phyloP scores from a whole-genome alignment of 2,797 vertebrate species.

The Microchirus variegatus region DNA sequence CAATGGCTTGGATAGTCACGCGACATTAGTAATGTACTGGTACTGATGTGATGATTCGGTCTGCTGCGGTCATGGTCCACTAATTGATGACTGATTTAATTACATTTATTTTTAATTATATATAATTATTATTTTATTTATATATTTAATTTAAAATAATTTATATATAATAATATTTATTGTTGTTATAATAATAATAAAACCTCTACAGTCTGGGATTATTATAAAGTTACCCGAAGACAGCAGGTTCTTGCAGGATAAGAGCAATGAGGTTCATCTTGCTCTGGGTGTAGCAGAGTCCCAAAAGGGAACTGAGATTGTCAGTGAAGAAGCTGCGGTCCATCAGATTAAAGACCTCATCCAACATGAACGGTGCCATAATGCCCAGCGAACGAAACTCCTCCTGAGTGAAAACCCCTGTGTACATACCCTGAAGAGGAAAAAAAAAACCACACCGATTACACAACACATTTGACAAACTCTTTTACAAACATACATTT shows the following conservation, averaged over 20 bases:
- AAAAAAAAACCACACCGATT: neutral
- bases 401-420: constrained; percentile 72
- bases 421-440: constrained; percentile 73
- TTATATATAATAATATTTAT: no score
- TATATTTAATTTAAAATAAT: no score
- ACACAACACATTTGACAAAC: neutral
- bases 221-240: constrained; percentile 75
- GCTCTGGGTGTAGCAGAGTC: constrained; percentile 75
- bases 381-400: constrained; percentile 79
- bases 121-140: no score
- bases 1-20: no score
- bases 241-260: constrained; percentile 72
- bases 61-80: no score
- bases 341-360: constrained; percentile 78
- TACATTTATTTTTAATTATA: no score
- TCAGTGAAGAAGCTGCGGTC: constrained; percentile 76
- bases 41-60: no score
- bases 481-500: no score
- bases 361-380: constrained; percentile 80
- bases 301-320: constrained; percentile 67
- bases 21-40: no score
- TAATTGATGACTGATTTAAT: no score
- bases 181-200: no score
- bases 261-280: constrained; percentile 76
- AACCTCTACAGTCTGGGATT: no score